A percentile compares a stretch with the other conserved stretches of the same genome.
Conservation (phyloP, 2,797 vertebrate species). For the Labroides dimidiatus region DNA sequence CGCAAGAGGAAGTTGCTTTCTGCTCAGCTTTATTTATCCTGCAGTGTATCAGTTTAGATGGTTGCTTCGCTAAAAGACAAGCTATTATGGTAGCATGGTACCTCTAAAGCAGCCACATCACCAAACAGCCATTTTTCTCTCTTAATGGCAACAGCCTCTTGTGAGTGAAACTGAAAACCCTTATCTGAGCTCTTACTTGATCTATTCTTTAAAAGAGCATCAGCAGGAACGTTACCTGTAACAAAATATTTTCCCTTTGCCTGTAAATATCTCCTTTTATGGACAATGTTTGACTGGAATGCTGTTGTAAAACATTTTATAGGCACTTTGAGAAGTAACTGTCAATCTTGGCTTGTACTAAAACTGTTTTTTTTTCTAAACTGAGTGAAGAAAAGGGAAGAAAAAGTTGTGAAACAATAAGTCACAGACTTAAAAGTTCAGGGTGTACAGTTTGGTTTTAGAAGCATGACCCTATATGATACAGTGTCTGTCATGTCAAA, state of each 20-base stretch:
- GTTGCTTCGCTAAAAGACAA: neutral
- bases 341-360: constrained; percentile 34
- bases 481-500: constrained; percentile 15
- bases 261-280: constrained; percentile 42
- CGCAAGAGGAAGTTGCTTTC: constrained; percentile 1
- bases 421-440: constrained; percentile 6
- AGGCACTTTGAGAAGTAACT: constrained; percentile 35
- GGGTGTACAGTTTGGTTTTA: constrained; percentile 1
- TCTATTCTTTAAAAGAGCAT: neutral
- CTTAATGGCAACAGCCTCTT: constrained; percentile 11
- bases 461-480: constrained; percentile 27
- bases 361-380: constrained; percentile 33
- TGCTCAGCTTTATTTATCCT: constrained; percentile 3
- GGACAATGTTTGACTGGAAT: constrained; percentile 40
- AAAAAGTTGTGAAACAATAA: constrained; percentile 9
- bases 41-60: constrained; percentile 15
- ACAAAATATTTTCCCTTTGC: constrained; percentile 14
- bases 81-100: neutral
- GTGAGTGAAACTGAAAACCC: neutral
- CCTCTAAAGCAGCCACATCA: neutral
- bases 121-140: neutral
- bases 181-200: constrained; percentile 15
- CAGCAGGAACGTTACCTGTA: neutral
- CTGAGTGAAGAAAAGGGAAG: constrained; percentile 12
- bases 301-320: constrained; percentile 48